Evolutionary conservation across 2,888 invertebrate genomes (phyloP).

Genomic region (Mesorhabditis sp.): DNA sequence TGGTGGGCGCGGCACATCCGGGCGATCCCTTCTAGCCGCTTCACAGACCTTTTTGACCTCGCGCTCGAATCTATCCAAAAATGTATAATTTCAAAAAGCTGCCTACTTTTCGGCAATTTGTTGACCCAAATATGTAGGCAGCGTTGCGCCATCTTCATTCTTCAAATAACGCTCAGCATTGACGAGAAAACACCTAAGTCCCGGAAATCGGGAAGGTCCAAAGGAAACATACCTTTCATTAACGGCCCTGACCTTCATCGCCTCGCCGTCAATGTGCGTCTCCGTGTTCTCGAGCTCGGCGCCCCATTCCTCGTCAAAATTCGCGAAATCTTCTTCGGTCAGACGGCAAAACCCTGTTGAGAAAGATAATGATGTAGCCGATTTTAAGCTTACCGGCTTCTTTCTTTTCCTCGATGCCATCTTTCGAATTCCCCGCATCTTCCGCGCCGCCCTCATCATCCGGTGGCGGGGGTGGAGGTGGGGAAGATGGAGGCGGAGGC

Average conservation of each 20-base stretch:
- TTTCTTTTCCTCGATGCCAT: conserved; percentile 1
- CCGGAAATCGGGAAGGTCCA: too few species aligned
- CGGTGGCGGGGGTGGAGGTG: background rate
- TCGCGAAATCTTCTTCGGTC: conserved; percentile 5
- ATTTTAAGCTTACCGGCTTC: background rate
- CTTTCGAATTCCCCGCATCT: background rate
- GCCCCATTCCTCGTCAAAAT: background rate
- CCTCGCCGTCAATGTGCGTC: background rate
- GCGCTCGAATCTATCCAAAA: background rate
- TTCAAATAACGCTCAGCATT: too few species aligned
- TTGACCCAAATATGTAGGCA: background rate
- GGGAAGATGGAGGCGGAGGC: too few species aligned
- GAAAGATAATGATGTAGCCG: background rate
- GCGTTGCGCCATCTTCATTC: too few species aligned
- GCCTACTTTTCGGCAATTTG: background rate
- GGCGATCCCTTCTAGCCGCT: background rate
- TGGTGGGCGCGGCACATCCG: background rate
- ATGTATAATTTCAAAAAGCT: conserved; percentile 1
- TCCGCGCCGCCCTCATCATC: background rate
- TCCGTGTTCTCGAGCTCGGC: background rate
- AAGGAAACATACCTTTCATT: background rate
- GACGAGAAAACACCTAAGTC: too few species aligned
- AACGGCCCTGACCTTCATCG: background rate
- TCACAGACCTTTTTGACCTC: background rate
- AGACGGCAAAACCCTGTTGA: background rate